Evolutionary conservation across 2,797 vertebrate genomes (phyloP), one percentile per base, ranked within the genome.

Genomic region (Salmo trutta): DNA sequence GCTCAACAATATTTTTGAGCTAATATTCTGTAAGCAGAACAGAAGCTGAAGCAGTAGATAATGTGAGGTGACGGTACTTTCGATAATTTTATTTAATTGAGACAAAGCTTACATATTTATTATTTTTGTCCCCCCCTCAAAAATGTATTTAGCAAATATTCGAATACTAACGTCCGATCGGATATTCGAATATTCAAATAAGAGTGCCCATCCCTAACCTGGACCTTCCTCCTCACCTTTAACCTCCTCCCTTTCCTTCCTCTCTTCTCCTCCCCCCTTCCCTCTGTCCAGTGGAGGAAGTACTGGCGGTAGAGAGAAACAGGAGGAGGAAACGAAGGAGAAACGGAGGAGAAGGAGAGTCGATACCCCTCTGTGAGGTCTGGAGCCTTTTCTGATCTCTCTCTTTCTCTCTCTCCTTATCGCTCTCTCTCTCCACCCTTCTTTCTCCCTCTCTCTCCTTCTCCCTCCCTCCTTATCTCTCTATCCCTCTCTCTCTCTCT

Each of bases 371-470:
- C 75, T 71, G 78, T 19, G 64, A 79, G 10, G 75, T 80, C 86
- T 89, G 85, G 86, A 89, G 90, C 84, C 85, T 83, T 78, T 14
- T 83, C 84, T 76, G 77, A 83, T 47, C 41, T 47, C 10, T 47
- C 74, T 84, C 79, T 81, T 19, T 5, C 75, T 66, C 19, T 65
- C 62, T 24, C 62, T 27, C 19, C n/a, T n/a, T n/a, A n/a, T n/a
- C n/a, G n/a, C n/a, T n/a, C n/a, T n/a, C n/a, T n/a, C n/a, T n/a
- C n/a, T n/a, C n/a, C n/a, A n/a, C n/a, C n/a, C n/a, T n/a, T n/a
- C 24, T n/a, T 0, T 62, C 56, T 62, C 56, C 21, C 56, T 14
- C 16, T 17, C 56, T 1, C 19, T 5, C 56, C 1, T 2, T 62
- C 56, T 62, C 8, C 21, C 16, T 62, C 19, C 0, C 19, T 62